Evolutionary conservation across 2,888 invertebrate species (phyloP), one percentile per base, ranked within the genome.

Genomic region (Drosophila seclusa): DNA sequence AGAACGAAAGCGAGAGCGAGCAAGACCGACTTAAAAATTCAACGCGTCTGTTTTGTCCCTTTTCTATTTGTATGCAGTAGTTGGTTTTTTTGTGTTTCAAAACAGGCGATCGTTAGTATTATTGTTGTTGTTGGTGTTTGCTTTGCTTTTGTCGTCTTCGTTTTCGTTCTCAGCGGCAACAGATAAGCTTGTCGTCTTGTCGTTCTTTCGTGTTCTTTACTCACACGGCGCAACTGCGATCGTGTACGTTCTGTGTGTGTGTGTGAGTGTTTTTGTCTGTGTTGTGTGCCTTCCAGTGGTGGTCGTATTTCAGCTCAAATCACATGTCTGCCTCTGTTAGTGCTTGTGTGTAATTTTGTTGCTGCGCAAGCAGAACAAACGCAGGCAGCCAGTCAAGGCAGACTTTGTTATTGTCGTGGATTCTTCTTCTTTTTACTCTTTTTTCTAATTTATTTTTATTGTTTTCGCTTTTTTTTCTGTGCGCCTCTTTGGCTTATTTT

Each of bases 141-240:
- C 89, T 82, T 85, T 89, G 87, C 84, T 89, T 87, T 89, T 85
- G 87, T 85, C 89, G 84, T 83, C 80, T 82, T 80, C 80, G 85
- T 68, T 79, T 68, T 80, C 64, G 61, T 73, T 73, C 68, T 75
- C 76, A 68, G 65, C 57, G 66, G 64, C 58, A 65, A 74, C 72
- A 85, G 85, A 85, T 85, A 85, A 85, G 85, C 84, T 89, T 75
- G 78, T 79, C 67, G 78, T 78, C 63, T 69, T 64, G 66, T 61
- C 64, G 69, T 49, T 50, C 70, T 65, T 68, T 73, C 86, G 83
- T 85, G 69, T 71, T 83, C 78, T 75, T 65, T 82, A 69, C 71
- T 61, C 69, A 59, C 36, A 58, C 53, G 54, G 42, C 45, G 52
- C 69, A 65, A 65, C 68, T 70, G 68, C 57, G 61, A 64, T 50